phyloP scores from a whole-genome alignment of 2,113 vertebrate species.

The Festucalex cinctus region DNA sequence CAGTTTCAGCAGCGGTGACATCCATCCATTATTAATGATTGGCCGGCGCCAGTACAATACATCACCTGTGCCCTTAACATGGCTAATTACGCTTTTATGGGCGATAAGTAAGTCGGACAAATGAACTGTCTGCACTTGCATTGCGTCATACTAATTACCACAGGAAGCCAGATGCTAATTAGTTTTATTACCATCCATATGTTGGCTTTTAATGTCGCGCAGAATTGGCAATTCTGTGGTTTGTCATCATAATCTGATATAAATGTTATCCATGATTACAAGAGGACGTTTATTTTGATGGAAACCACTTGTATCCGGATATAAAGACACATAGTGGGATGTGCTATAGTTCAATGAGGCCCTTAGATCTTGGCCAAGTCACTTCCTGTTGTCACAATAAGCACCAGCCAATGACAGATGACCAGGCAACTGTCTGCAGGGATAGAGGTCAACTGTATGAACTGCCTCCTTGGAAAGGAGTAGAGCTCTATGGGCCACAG shows the following conservation, averaged over 20 bases:
- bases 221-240: conserved; percentile 27
- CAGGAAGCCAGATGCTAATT: conserved; percentile 61
- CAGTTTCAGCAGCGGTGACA: conserved; percentile 57
- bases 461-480: conserved; percentile 50
- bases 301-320: not conserved
- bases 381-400: conserved; percentile 36
- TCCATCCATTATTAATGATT: conserved; percentile 62
- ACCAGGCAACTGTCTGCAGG: conserved; percentile 36
- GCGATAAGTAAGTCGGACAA: conserved; percentile 71
- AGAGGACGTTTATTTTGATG: conserved; percentile 2
- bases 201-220: conserved; percentile 32
- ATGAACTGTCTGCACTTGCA: conserved; percentile 58
- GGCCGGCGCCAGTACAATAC: conserved; percentile 51
- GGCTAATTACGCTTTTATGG: conserved; percentile 65
- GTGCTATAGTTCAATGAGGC: conserved; percentile 46
- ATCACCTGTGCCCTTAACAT: conserved; percentile 61
- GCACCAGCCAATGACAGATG: conserved; percentile 27
- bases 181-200: conserved; percentile 53
- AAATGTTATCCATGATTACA: conserved; percentile 10
- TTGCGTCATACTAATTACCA: conserved; percentile 69
- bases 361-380: conserved; percentile 24
- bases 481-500: conserved; percentile 43
- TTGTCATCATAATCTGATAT: conserved; percentile 16
- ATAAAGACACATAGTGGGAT: conserved; percentile 12
- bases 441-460: conserved; percentile 57